Base-by-base conservation (phyloP, 2,113 vertebrate genomes). In the Pogona vitticeps region DNA sequence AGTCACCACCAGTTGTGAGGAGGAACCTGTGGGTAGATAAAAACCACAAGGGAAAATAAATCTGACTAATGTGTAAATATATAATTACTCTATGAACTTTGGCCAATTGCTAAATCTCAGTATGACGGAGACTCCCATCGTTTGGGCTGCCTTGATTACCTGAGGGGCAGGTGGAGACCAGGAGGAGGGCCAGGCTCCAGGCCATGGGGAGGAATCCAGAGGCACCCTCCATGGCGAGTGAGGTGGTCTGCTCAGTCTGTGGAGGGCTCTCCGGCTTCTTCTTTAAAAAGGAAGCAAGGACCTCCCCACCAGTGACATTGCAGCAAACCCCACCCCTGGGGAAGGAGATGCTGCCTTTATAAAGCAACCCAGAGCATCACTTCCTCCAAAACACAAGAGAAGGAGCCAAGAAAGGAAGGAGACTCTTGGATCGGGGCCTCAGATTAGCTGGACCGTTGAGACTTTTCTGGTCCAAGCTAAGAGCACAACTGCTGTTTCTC, bases 1-100 rank as follows among this genome's bases (percentile, higher is more conserved):
- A 28, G 38, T 85, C 68, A 91, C 38, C 10, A 46, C 70, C 10
- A 17, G 20, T 42, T 90, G 81, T 0, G 82, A 90, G 33, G 20
- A 59, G 46, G 81, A 86, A 84, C 79, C 89, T 90, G 23, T 28
- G 58, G 68, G 20, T 26, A 52, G 23, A 80, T 5, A 10, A 1
- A n/a, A 76, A n/a, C 7, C 40, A 10, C 31, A 31, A 40, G 17
- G n/a, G 2, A 46, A 23, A 67, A 3, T n/a, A 14, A 42, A 84
- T 61, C 17, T 2, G 13, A 38, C 3, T 58, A 28, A 21, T 28
- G n/a, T 17, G 33, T 23, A 10, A 4, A 28, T 38, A 33, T 21
- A 31, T 38, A 18, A 12, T 7, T 3, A 28, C 23, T 36, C n/a
- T 6, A 28, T 68, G 17, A 46, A 7, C 10, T 14, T 52, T 28